These are phyloP conservation scores for Caenorhabditis remanei DNA, from an alignment of 1,140 invertebrate species.

Conservation along the genomic window DNA sequence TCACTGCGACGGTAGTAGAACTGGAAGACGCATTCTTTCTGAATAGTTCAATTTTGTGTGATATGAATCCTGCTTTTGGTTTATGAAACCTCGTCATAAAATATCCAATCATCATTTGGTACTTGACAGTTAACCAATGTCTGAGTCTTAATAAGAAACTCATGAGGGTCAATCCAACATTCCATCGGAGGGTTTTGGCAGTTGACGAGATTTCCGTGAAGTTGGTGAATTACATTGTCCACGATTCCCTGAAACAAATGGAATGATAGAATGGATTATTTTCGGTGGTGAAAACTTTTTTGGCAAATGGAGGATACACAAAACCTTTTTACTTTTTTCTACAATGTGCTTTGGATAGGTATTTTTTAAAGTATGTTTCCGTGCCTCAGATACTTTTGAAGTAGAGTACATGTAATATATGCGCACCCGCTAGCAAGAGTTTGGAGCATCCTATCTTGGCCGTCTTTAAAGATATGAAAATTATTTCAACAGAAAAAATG, in stretches of 20 bases:
- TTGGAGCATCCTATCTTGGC: too few relatives aligned
- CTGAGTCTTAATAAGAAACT: conserved; percentile 3
- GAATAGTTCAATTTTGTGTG: neutral
- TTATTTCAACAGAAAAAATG: too few relatives aligned
- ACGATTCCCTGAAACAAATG: conserved; percentile 19
- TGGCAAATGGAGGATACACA: too few relatives aligned
- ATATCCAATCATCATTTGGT: neutral
- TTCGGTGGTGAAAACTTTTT: too few relatives aligned
- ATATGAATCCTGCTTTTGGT: neutral
- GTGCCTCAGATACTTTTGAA: too few relatives aligned
- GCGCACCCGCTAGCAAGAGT: too few relatives aligned
- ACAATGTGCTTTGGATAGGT: too few relatives aligned
- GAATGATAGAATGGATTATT: too few relatives aligned
- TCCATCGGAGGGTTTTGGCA: conserved; percentile 9
- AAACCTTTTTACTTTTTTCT: too few relatives aligned
- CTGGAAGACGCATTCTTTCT: neutral
- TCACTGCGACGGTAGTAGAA: conserved; percentile 34
- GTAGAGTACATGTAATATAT: too few relatives aligned
- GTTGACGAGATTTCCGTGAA: conserved; percentile 15
- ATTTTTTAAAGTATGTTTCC: too few relatives aligned
- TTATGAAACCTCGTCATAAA: conserved; percentile 3
- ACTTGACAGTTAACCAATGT: neutral
- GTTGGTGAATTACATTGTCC: neutral
- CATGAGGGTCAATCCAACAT: conserved; percentile 29
- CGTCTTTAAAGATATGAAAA: too few relatives aligned